These are phyloP conservation scores for Brachyopa scutellaris DNA, from an alignment of 2,888 invertebrate species.

Conservation along the genomic window DNA sequence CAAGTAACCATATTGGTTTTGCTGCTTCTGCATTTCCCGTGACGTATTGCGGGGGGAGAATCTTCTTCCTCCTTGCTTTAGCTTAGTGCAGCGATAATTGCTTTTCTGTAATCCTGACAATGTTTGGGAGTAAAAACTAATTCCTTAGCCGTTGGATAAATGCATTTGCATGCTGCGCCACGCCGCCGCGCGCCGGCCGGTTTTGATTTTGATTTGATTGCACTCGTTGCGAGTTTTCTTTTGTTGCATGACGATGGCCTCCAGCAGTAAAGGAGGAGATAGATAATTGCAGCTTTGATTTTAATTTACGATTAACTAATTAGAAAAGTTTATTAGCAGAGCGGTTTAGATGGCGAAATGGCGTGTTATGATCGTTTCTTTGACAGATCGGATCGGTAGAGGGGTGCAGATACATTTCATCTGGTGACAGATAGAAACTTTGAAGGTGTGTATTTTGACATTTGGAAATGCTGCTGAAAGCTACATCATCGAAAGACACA, in stretches of 20 bases:
- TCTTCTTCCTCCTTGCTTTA: background rate
- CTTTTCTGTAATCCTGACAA: constrained; percentile 61
- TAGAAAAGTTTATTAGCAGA: constrained; percentile 62
- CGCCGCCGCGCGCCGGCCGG: too few relatives aligned
- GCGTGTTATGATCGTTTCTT: constrained; percentile 45
- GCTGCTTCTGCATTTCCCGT: constrained; percentile 3
- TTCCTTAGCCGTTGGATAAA: constrained; percentile 5
- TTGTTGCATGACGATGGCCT: constrained; percentile 56
- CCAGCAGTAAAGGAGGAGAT: constrained; percentile 34
- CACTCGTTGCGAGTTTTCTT: constrained; percentile 19
- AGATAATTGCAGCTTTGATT: constrained; percentile 68
- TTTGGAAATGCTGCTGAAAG: too few relatives aligned
- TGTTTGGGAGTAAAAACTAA: constrained; percentile 18
- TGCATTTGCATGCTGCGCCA: constrained; percentile 60
- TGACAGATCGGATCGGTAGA: constrained; percentile 66
- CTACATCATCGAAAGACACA: background rate
- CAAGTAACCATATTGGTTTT: constrained; percentile 52
- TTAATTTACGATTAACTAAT: constrained; percentile 67
- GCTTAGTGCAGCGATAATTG: constrained; percentile 60
- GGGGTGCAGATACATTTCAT: background rate
- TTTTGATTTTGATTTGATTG: constrained; percentile 23
- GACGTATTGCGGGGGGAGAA: constrained; percentile 21
- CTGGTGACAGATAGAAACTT: too few relatives aligned
- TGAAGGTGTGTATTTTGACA: too few relatives aligned
- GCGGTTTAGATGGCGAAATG: constrained; percentile 31